A percentile compares a stretch with the other conserved stretches of the same genome.
Evolutionary conservation across 2,113 vertebrate species (phyloP).

Genomic region (Suricata suricatta): DNA sequence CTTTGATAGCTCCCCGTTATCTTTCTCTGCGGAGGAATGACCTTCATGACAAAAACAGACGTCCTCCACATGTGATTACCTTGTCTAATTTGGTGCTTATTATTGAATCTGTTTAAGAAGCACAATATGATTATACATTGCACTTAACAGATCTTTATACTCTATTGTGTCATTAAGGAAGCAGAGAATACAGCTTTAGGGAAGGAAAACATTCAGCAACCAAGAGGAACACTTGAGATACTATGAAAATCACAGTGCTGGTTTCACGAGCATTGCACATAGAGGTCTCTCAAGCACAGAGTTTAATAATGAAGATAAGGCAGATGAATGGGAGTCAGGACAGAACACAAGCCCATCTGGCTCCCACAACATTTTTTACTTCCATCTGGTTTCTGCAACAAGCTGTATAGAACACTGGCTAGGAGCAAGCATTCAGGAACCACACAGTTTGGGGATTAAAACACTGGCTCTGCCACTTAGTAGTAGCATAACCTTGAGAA

Average conservation of each 20-base stretch:
- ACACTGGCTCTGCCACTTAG: not conserved
- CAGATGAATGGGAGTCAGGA: not conserved
- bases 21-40: not conserved
- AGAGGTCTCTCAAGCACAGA: not conserved
- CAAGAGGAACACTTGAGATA: not conserved
- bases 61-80: not conserved
- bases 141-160: slow-evolving; percentile 2
- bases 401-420: not conserved
- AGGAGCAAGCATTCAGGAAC: not conserved
- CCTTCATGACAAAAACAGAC: not conserved
- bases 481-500: not conserved
- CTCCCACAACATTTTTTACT: not conserved
- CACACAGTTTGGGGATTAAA: not conserved
- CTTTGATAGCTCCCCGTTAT: not conserved
- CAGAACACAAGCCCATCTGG: not conserved
- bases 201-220: not conserved
- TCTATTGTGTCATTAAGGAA: not conserved
- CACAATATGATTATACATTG: not conserved
- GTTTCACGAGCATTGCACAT: not conserved
- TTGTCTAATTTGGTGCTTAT: slow-evolving; percentile 20
- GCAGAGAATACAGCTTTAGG: not conserved
- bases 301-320: not conserved
- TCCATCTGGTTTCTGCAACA: not conserved
- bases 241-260: not conserved
- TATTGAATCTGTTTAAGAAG: slow-evolving; percentile 19